These are phyloP conservation scores for Rhagoletis zephyria DNA, from an alignment of 1,140 invertebrate species.

Conservation along the genomic window DNA sequence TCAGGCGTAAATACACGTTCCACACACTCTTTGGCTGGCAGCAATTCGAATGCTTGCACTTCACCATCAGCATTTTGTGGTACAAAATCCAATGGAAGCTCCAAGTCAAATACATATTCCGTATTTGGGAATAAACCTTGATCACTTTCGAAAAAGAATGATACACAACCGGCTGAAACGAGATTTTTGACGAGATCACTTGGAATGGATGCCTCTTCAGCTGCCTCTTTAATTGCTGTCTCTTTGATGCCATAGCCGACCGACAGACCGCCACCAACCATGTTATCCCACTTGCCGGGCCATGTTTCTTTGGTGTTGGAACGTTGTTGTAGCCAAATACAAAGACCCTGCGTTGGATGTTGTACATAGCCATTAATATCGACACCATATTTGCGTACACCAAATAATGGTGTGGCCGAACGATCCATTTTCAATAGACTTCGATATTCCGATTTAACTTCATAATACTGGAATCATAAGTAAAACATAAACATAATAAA, in stretches of 20 bases:
- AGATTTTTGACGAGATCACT: conserved; percentile 82
- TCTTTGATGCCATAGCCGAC: conserved; percentile 89
- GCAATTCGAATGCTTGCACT: conserved; percentile 89
- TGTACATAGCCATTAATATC: conserved; percentile 94
- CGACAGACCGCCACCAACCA: conserved; percentile 93
- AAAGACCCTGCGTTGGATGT: conserved; percentile 86
- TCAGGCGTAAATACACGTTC: conserved; percentile 85
- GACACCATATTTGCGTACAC: conserved; percentile 92
- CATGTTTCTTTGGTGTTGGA: conserved; percentile 93
- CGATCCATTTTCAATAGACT: conserved; percentile 91
- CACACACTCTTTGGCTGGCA: conserved; percentile 85
- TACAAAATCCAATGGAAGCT: conserved; percentile 89
- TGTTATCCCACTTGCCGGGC: conserved; percentile 95
- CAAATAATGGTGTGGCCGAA: conserved; percentile 92
- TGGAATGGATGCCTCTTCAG: conserved; percentile 92
- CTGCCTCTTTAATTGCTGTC: conserved; percentile 92
- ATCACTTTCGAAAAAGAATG: conserved; percentile 93
- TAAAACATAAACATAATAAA: conserved; percentile 25
- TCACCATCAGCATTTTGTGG: conserved; percentile 94
- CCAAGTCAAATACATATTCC: conserved; percentile 95
- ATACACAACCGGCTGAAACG: conserved; percentile 86
- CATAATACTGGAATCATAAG: conserved; percentile 81
- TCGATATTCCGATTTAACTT: conserved; percentile 81
- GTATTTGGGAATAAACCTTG: conserved; percentile 93
- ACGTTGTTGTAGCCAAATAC: conserved; percentile 93